Percentiles rank a stretch among this genome's conserved stretches.
Conservation (phyloP, 2,113 vertebrate genomes). For the Anarhynchus alexandrinus region DNA sequence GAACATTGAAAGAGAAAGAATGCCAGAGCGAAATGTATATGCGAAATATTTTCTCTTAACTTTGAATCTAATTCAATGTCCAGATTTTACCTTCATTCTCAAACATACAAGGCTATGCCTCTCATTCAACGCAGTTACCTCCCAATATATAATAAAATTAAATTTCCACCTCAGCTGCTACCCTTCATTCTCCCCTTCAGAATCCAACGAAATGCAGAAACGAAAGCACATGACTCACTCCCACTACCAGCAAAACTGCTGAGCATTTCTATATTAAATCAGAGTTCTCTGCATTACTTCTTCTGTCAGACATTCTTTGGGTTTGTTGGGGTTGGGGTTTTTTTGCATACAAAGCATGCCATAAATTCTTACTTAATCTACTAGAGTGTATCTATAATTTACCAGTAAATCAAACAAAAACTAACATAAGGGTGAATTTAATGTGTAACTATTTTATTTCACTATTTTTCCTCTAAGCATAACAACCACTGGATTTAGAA, state of each 20-base stretch:
- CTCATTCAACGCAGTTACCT: background rate
- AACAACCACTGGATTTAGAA: conserved; percentile 12
- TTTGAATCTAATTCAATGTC: background rate
- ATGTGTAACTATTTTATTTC: background rate
- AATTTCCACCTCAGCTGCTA: background rate
- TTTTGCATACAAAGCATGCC: background rate
- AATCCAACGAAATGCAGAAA: background rate
- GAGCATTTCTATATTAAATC: background rate
- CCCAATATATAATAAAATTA: background rate
- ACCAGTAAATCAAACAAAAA: conserved; percentile 30
- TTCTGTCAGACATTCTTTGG: background rate
- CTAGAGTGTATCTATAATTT: background rate
- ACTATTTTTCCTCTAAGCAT: background rate
- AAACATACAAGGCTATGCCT: background rate
- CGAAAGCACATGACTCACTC: background rate
- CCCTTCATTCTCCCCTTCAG: background rate
- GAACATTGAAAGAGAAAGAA: background rate
- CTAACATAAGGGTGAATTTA: background rate
- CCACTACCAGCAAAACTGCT: background rate
- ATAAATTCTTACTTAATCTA: conserved; percentile 37
- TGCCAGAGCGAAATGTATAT: background rate
- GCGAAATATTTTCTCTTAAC: background rate
- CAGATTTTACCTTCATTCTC: background rate
- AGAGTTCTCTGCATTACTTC: background rate
- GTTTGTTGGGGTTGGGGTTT: background rate